These are phyloP conservation scores for Istiophorus platypterus DNA, from an alignment of 2,113 vertebrate genomes.

Conservation along the genomic window DNA sequence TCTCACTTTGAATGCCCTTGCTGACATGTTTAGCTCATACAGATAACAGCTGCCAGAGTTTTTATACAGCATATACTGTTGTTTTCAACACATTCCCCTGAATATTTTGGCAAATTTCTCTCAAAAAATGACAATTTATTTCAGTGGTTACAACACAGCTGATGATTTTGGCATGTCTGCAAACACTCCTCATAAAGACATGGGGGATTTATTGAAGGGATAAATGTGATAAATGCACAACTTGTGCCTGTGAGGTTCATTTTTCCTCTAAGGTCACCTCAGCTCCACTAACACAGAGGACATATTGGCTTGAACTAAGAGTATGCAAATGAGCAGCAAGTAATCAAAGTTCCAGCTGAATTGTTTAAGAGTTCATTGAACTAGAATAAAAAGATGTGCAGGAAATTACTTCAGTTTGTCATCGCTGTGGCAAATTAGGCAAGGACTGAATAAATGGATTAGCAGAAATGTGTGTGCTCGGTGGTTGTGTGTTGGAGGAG, in stretches of 20 bases:
- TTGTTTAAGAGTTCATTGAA: slow-evolving; percentile 79
- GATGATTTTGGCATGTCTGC: neutral
- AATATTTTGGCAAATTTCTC: slow-evolving; percentile 2
- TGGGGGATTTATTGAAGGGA: neutral
- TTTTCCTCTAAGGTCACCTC: slow-evolving; percentile 48
- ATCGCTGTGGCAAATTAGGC: slow-evolving; percentile 75
- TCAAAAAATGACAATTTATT: slow-evolving; percentile 15
- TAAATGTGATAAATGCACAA: slow-evolving; percentile 29
- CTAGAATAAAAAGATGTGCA: slow-evolving; percentile 78
- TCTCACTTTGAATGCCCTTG: slow-evolving; percentile 15
- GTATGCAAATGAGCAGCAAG: slow-evolving; percentile 78
- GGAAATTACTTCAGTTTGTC: slow-evolving; percentile 80
- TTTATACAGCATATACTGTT: neutral
- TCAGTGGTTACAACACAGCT: neutral
- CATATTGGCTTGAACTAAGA: slow-evolving; percentile 50
- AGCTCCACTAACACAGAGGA: slow-evolving; percentile 19
- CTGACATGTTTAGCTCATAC: slow-evolving; percentile 41
- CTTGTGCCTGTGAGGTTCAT: neutral
- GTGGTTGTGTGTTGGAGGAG: slow-evolving; percentile 24
- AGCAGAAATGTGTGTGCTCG: slow-evolving; percentile 43
- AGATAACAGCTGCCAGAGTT: slow-evolving; percentile 32
- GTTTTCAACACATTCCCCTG: neutral
- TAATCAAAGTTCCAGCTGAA: slow-evolving; percentile 80
- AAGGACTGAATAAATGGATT: slow-evolving; percentile 75
- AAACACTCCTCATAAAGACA: neutral